Evolutionary conservation across 2,888 invertebrate species (phyloP), one percentile per base, ranked within the genome.

Genomic region (Eupithecia tripunctaria): DNA sequence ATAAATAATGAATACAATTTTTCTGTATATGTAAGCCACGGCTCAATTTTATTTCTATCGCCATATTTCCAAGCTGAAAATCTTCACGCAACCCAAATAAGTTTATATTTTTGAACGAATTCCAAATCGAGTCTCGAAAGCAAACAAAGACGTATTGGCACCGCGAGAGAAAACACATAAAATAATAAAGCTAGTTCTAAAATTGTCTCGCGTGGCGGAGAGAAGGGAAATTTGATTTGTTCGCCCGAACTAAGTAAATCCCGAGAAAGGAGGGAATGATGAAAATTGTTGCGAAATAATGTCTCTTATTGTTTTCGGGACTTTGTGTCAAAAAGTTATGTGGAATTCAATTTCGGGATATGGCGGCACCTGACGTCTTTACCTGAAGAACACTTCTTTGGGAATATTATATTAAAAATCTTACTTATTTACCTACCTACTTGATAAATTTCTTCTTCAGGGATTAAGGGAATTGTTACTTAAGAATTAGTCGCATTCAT

Each of bases 221-320:
- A 79, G 66, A 75, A 77, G 76, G 83, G 81, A 84, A 85, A 86
- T 88, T 88, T 87, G 87, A 88, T 88, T 88, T 87, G 86, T 83
- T 84, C 81, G 73, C 76, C 75, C 84, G 70, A 78, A 84, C 86
- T 82, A 84, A 86, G 82, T 80, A 84, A 86, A 86, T 83, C 82
- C 82, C 82, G 72, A 78, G 81, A 79, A 82, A 81, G 79, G 80
- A 80, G 82, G 80, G 78, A 83, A 85, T 85, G 82, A 88, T 84
- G 83, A 83, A 84, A 84, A 84, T 85, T 85, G 86, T 85, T 86
- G 78, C 80, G 76, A 82, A 85, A 85, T 85, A 84, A 85, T 81
- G 80, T 82, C 78, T 82, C 71, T 80, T 81, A 84, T 85, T 84
- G 82, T 83, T 82, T 82, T 75, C 73, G 72, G 59, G 77, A 78